phyloP scores from a whole-genome alignment of 2,888 invertebrate genomes.

The Branchellion lobata region DNA sequence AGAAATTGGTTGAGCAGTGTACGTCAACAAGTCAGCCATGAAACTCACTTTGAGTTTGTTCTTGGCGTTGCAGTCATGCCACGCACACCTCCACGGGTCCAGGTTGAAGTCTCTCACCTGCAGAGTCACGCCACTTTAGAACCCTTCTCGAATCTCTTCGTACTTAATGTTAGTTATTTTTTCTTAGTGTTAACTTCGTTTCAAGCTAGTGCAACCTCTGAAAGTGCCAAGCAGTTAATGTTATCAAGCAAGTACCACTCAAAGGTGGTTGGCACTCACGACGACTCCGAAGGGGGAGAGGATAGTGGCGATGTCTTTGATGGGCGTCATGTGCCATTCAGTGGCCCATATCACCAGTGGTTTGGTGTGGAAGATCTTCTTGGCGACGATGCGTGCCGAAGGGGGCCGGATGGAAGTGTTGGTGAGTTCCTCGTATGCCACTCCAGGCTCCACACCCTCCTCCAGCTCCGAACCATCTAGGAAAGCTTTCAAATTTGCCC shows the following conservation, averaged over 20 bases:
- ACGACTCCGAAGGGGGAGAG: conserved; percentile 24
- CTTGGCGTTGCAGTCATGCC: conserved; percentile 33
- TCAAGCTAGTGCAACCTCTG: no score
- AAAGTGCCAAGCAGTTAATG: no score
- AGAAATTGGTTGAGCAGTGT: no score
- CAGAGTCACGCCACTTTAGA: no score
- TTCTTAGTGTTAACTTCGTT: no score
- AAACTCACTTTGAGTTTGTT: background rate
- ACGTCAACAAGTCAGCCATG: background rate
- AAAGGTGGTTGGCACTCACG: no score
- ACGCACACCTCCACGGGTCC: conserved; percentile 37
- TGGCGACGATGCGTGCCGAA: conserved; percentile 32
- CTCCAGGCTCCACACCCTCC: background rate
- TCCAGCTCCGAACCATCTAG: background rate
- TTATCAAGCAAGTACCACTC: no score
- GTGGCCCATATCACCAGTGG: conserved; percentile 38
- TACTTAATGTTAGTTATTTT: no score
- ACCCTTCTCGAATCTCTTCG: no score
- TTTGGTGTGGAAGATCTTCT: conserved; percentile 34
- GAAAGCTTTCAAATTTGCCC: background rate
- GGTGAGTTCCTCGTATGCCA: conserved; percentile 7
- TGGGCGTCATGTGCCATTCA: conserved; percentile 41
- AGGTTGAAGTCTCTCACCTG: conserved; percentile 17
- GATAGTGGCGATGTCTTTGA: conserved; percentile 29
- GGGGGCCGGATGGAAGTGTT: conserved; percentile 22